A percentile compares a stretch with the other conserved stretches of the same genome.
Evolutionary conservation across 2,888 invertebrate species (phyloP).

Genomic region (Calliphora vomitoria): DNA sequence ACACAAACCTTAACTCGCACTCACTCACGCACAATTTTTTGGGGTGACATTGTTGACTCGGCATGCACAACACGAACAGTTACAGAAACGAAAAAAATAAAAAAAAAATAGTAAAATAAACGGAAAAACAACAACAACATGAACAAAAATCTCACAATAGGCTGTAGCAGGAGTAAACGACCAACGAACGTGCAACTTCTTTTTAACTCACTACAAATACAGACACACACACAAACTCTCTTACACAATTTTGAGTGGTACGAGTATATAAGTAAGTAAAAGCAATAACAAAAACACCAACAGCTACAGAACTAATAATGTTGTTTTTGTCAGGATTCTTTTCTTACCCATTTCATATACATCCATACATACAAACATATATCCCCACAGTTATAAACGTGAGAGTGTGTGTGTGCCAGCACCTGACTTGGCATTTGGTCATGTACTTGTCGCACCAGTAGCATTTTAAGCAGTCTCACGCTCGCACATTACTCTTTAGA

Average conservation of each 20-base stretch:
- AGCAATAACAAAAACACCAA: constrained; percentile 22
- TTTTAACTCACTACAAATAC: constrained; percentile 62
- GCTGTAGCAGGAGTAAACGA: constrained; percentile 75
- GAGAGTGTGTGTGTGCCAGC: constrained; percentile 65
- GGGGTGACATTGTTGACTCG: constrained; percentile 82
- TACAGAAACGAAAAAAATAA: constrained; percentile 59
- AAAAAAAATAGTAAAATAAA: constrained; percentile 65
- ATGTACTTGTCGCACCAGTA: constrained; percentile 85
- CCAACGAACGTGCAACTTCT: constrained; percentile 76
- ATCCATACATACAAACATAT: too few species aligned
- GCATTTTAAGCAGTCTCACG: constrained; percentile 85
- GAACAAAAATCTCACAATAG: constrained; percentile 68
- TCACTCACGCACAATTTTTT: constrained; percentile 69
- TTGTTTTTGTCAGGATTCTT: constrained; percentile 70
- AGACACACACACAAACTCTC: constrained; percentile 40
- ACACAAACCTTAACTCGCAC: constrained; percentile 26
- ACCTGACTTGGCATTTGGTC: constrained; percentile 84
- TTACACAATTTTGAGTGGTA: constrained; percentile 39
- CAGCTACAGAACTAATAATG: constrained; percentile 4
- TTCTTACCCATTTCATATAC: constrained; percentile 36
- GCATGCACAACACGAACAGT: constrained; percentile 77
- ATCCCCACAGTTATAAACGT: background rate
- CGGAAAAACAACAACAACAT: constrained; percentile 64
- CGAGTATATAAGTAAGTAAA: constrained; percentile 45
- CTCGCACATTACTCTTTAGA: constrained; percentile 79